Conservation (phyloP, 2,888 invertebrate species). For the Leucophora obtusa region DNA sequence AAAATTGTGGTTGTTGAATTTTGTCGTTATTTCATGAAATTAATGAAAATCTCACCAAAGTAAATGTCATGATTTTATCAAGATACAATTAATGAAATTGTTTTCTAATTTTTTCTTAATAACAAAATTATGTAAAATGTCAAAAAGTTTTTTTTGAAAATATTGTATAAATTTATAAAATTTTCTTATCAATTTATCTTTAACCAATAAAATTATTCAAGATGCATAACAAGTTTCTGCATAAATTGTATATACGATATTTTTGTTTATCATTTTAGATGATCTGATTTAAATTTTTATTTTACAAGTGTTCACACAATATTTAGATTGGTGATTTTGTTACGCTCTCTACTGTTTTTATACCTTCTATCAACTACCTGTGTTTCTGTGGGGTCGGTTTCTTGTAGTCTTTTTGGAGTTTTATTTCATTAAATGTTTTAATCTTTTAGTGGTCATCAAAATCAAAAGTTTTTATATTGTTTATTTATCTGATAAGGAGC, state of each 20-base stretch:
- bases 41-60: slow-evolving; percentile 64
- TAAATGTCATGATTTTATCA: slow-evolving; percentile 61
- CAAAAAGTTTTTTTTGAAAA: slow-evolving; percentile 1
- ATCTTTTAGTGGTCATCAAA: slow-evolving; percentile 42
- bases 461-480: slow-evolving; percentile 44
- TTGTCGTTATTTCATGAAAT: slow-evolving; percentile 23
- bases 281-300: slow-evolving; percentile 63
- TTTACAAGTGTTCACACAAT: slow-evolving; percentile 63
- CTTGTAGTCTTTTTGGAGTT: not conserved
- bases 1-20: slow-evolving; percentile 7
- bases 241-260: not conserved
- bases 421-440: slow-evolving; percentile 52
- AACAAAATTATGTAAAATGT: slow-evolving; percentile 49
- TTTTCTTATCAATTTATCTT: not conserved
- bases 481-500: slow-evolving; percentile 55
- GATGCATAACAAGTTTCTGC: not conserved
- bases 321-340: slow-evolving; percentile 38
- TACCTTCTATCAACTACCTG: slow-evolving; percentile 42
- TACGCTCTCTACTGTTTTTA: slow-evolving; percentile 27
- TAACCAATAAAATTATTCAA: not conserved
- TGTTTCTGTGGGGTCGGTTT: slow-evolving; percentile 16
- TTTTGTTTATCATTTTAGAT: slow-evolving; percentile 38
- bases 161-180: not conserved
- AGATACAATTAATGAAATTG: slow-evolving; percentile 61
- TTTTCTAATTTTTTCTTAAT: slow-evolving; percentile 54